These are phyloP conservation scores for Drosophila bifasciata DNA, from an alignment of 1,140 invertebrate species.

Conservation along the genomic window DNA sequence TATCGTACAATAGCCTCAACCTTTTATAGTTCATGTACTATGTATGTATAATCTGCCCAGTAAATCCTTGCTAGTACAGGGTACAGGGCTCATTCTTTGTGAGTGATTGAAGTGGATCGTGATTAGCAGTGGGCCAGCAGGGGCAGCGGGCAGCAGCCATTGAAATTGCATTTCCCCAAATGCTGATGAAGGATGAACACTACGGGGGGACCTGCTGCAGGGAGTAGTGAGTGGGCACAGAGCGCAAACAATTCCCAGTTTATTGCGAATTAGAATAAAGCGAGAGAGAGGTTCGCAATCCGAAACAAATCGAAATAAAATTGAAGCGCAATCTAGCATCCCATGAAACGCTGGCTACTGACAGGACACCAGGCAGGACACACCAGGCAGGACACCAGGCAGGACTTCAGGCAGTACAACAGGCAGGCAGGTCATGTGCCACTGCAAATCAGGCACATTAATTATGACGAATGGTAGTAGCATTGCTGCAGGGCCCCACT, in stretches of 20 bases:
- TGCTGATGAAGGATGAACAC: too few species aligned
- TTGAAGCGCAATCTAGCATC: slow-evolving; percentile 23
- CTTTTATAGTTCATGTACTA: too few species aligned
- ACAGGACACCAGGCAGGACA: slow-evolving; percentile 3
- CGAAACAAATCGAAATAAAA: slow-evolving; percentile 65
- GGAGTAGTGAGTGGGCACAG: neutral
- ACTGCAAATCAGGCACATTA: slow-evolving; percentile 76
- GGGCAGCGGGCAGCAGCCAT: neutral
- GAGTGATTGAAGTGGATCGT: slow-evolving; percentile 41
- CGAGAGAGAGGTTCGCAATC: slow-evolving; percentile 26
- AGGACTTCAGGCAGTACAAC: slow-evolving; percentile 9
- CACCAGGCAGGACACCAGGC: slow-evolving; percentile 16
- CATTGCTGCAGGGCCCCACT: neutral
- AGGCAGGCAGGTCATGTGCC: slow-evolving; percentile 28
- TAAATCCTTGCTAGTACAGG: too few species aligned
- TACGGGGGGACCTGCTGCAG: too few species aligned
- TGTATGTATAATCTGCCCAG: too few species aligned
- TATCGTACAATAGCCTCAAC: too few species aligned
- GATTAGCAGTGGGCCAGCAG: slow-evolving; percentile 29
- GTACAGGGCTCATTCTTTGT: slow-evolving; percentile 18
- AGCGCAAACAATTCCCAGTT: slow-evolving; percentile 45
- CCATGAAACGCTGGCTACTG: slow-evolving; percentile 23
- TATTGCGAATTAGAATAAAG: slow-evolving; percentile 72
- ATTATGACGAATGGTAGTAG: slow-evolving; percentile 68
- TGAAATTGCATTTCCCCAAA: slow-evolving; percentile 27